These are phyloP conservation scores for Athalia circularis DNA, from an alignment of 2,888 invertebrate genomes.

Conservation along the genomic window DNA sequence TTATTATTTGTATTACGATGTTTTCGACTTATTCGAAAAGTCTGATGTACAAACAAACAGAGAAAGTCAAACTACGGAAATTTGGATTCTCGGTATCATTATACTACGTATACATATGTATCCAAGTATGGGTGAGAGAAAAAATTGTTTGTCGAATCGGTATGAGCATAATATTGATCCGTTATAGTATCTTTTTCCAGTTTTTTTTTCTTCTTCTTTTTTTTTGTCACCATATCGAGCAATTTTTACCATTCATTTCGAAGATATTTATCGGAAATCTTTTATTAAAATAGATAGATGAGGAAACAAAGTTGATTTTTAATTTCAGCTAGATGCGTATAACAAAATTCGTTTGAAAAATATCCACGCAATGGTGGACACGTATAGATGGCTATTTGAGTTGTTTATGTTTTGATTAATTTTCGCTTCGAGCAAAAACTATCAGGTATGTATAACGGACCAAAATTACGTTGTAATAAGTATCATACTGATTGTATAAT, in stretches of 20 bases:
- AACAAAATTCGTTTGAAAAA: no score
- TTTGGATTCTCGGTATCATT: constrained; percentile 25
- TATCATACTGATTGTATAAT: no score
- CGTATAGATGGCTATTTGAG: no score
- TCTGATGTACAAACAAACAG: neutral
- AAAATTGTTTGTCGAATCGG: constrained; percentile 33
- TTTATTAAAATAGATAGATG: no score
- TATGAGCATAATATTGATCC: constrained; percentile 2
- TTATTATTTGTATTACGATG: no score
- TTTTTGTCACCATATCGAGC: neutral
- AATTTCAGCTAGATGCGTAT: no score
- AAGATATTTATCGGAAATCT: neutral
- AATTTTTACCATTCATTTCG: neutral
- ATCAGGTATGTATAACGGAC: no score
- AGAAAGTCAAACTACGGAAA: neutral
- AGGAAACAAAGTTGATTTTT: no score
- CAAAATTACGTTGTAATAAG: no score
- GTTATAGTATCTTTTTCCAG: neutral
- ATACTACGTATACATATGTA: neutral
- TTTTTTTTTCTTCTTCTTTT: constrained; percentile 7
- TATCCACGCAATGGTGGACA: no score
- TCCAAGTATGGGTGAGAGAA: neutral
- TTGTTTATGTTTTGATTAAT: no score
- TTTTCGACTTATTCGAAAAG: constrained; percentile 11
- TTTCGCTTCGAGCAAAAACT: no score